Base-by-base conservation (phyloP, 2,113 vertebrate species). In the Trogon surrucura region DNA sequence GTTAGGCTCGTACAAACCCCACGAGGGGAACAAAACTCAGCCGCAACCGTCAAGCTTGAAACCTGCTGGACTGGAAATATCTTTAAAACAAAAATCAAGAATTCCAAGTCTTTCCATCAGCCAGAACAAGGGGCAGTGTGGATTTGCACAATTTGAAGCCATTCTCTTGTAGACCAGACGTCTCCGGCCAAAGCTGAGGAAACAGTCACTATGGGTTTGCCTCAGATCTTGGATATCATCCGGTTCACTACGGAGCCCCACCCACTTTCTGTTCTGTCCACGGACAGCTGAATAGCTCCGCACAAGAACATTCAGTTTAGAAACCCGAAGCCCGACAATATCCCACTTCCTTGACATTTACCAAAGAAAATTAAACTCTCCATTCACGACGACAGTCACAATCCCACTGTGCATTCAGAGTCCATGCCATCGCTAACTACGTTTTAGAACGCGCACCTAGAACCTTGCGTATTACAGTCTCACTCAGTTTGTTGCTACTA, bases 371-470 rank as follows among this genome's bases (percentile, higher is more conserved):
- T 69, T 44, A 47, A 22, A 23, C 17, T 58, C 44, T 21, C 6
- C 47, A 10, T 0, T 44, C 6, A 18, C 23, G 13, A 0, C 5
- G 14, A 34, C 38, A 56, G 10, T 11, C 11, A 0, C 34, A 44
- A 4, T 12, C 38, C 57, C 71, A 25, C n/a, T 0, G 11, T 3
- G 19, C 17, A 8, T 26, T 26, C 23, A 12, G 12, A 14, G 27
- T 11, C n/a, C 57, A 1, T 5, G 4, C 9, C 60, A 0, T 13
- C 7, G 16, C 67, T 66, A 16, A 23, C 18, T 3, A 1, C 11
- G 12, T 4, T 79, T 41, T 7, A 17, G 38, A 34, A 17, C 1
- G 1, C 51, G 11, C 29, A 10, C 12, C 25, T 0, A 32, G 60
- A 27, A 48, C 2, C 36, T 27, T 5, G 3, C 6, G 2, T 8